Conservation (phyloP, 2,888 invertebrate genomes). For the Tachystola acroxantha region DNA sequence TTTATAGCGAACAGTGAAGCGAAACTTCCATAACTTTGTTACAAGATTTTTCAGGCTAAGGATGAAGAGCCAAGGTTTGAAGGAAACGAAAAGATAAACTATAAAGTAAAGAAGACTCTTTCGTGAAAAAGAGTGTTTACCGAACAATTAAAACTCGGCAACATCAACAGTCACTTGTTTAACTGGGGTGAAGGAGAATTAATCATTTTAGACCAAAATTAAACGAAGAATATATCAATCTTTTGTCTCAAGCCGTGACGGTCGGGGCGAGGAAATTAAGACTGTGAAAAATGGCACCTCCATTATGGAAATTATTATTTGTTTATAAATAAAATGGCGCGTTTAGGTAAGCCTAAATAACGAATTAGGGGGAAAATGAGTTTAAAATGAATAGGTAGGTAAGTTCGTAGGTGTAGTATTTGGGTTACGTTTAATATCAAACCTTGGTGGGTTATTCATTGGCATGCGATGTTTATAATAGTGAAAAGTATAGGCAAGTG, state of each 20-base stretch:
- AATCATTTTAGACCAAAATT: conserved; percentile 64
- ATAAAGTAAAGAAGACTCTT: too few relatives aligned
- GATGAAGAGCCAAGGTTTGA: too few relatives aligned
- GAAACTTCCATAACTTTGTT: too few relatives aligned
- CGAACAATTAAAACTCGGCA: conserved; percentile 1
- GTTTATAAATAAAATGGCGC: conserved; percentile 46
- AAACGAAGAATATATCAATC: conserved; percentile 70
- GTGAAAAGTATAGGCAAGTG: too few relatives aligned
- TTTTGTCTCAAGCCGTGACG: conserved; percentile 56
- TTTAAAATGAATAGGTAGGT: background rate
- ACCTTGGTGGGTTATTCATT: too few relatives aligned
- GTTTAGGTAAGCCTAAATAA: conserved; percentile 21
- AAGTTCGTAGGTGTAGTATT: too few relatives aligned
- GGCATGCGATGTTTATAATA: too few relatives aligned
- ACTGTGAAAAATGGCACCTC: conserved; percentile 55
- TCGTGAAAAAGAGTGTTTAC: background rate
- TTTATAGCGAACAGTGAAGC: too few relatives aligned
- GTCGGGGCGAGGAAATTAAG: conserved; percentile 52
- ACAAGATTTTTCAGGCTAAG: too few relatives aligned
- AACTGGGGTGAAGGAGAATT: conserved; percentile 40
- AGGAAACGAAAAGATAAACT: too few relatives aligned
- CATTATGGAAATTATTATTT: conserved; percentile 69
- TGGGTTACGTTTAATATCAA: too few relatives aligned
- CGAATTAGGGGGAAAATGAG: conserved; percentile 19
- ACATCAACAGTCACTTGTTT: conserved; percentile 4